Evolutionary conservation across 2,888 invertebrate genomes (phyloP), one percentile per base, ranked within the genome.

Genomic region (Plagodis dolabraria): DNA sequence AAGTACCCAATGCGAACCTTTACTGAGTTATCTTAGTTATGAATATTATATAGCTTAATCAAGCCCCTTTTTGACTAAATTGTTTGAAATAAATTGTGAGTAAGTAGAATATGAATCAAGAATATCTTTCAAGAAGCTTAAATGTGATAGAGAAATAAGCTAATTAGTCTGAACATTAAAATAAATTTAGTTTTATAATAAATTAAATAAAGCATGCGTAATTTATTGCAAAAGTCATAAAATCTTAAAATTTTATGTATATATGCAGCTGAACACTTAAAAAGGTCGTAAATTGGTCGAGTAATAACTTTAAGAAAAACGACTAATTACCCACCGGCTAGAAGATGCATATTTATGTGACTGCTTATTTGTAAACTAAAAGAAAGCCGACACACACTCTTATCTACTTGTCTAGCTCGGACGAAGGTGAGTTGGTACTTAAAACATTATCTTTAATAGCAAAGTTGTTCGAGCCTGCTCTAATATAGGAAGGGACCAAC

Each of bases 161-260:
- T 22, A 22, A 22, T 22, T 22, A 22, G 22, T 22, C 22, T 2
- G 22, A 22, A 22, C 22, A 22, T 22, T 22, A 22, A 22, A 22
- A 22, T 22, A 44, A 33, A 11, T 44, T 34, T 44, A 42, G n/a
- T 10, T 42, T 8, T 1, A 36, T 10, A 10, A 40, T 40, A 10
- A 10, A 40, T 40, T 11, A 7, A 11, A 0, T 43, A 43, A 7
- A 43, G 22, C 34, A 46, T 46, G 34, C 46, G 34, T 46, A 53
- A 53, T 46, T 46, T 52, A 52, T n/a, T 38, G 35, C 38, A 53
- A 46, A 53, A 45, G 46, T 35, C 38, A 53, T 53, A 53, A 53
- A 53, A 34, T n/a, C 36, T 53, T 53, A 38, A 53, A 12, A 45
- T 40, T 49, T 49, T 40, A 49, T 38, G 49, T 40, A 33, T 40